phyloP scores from a whole-genome alignment of 2,888 invertebrate genomes.

The Diogma glabrata region DNA sequence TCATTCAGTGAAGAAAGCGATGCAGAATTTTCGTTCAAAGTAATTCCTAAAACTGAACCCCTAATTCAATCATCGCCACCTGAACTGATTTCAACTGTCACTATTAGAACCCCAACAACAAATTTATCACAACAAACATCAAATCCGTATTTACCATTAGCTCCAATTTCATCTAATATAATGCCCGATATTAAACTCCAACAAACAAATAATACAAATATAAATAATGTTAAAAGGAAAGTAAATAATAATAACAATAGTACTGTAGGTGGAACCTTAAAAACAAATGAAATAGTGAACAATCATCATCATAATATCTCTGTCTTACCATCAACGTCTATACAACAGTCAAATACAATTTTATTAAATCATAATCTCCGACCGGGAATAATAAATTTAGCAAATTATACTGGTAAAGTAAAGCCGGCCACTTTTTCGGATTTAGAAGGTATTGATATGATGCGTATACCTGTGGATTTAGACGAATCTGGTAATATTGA shows the following conservation, averaged over 20 bases:
- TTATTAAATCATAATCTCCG: background rate
- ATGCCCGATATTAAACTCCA: no score
- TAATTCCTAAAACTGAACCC: constrained; percentile 9
- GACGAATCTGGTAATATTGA: constrained; percentile 47
- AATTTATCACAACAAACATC: background rate
- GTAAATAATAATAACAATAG: background rate
- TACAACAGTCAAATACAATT: background rate
- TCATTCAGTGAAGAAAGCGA: constrained; percentile 4
- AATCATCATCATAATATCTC: background rate
- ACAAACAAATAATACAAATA: constrained; percentile 7
- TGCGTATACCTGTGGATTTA: constrained; percentile 63
- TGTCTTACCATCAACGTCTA: background rate
- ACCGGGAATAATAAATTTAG: constrained; percentile 2
- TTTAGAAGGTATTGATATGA: constrained; percentile 57
- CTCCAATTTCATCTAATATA: constrained; percentile 4
- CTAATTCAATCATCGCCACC: constrained; percentile 2
- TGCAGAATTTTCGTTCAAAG: background rate
- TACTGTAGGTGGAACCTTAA: background rate
- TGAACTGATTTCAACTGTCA: constrained; percentile 4
- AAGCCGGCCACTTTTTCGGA: constrained; percentile 39
- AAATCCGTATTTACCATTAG: no score
- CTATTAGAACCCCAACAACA: background rate
- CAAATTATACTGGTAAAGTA: constrained; percentile 15
- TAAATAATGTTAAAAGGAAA: constrained; percentile 1
- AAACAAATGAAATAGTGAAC: no score